Evolutionary conservation across 2,888 invertebrate genomes (phyloP).

Genomic region (Caenorhabditis sp.): DNA sequence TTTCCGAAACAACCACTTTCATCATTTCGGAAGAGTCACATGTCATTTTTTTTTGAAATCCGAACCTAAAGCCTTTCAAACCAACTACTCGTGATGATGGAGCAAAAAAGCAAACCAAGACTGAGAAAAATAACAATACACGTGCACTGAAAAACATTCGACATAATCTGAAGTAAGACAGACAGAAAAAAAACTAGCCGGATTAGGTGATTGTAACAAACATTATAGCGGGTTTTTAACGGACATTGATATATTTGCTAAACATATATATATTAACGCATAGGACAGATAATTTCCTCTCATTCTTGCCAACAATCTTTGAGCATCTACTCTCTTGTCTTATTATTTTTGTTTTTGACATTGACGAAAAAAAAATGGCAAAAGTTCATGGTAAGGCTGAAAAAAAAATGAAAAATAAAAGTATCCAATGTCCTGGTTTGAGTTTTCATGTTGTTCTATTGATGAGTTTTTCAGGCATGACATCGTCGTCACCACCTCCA

Average conservation of each 20-base stretch:
- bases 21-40: not conserved
- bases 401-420: not conserved
- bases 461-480: conserved; percentile 4
- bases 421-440: not conserved
- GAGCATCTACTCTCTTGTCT: not conserved
- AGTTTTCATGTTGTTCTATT: not conserved
- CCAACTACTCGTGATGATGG: not conserved
- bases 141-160: not conserved
- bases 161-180: not conserved
- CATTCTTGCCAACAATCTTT: not conserved
- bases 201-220: not conserved
- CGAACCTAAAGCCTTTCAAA: not conserved
- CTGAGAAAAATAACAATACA: not conserved
- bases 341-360: not conserved
- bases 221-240: not conserved
- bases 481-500: conserved; percentile 1
- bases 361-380: not conserved
- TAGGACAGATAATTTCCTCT: not conserved
- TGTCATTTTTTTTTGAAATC: not conserved
- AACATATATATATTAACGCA: not conserved
- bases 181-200: not conserved
- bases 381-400: not conserved
- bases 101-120: not conserved
- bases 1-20: not conserved
- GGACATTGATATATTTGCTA: not conserved